These are phyloP conservation scores for Osedax fenrisi DNA, from an alignment of 2,888 invertebrate species.

Conservation along the genomic window DNA sequence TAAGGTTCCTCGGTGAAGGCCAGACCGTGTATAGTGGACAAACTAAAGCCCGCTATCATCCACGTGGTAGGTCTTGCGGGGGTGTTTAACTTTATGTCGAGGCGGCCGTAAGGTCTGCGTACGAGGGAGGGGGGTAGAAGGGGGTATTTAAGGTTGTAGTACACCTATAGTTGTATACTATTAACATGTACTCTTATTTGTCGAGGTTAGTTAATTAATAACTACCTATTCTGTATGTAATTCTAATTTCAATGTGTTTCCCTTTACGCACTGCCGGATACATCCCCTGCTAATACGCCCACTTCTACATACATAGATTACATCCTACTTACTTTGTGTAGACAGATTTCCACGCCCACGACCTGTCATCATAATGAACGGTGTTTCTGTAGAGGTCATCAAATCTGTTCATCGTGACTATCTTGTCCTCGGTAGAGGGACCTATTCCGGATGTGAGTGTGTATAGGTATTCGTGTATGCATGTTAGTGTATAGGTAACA, in stretches of 20 bases:
- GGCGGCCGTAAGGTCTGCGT: conserved; percentile 44
- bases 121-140: too few relatives aligned
- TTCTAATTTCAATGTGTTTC: too few relatives aligned
- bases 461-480: too few relatives aligned
- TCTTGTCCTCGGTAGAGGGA: background rate
- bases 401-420: background rate
- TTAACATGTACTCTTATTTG: too few relatives aligned
- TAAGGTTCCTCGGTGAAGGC: conserved; percentile 14
- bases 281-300: too few relatives aligned
- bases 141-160: too few relatives aligned
- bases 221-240: too few relatives aligned
- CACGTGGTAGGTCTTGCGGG: conserved; percentile 54
- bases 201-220: too few relatives aligned
- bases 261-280: too few relatives aligned
- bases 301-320: too few relatives aligned
- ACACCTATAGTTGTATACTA: too few relatives aligned
- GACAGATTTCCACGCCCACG: conserved; percentile 8
- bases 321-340: conserved; percentile 14
- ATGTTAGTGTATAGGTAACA: too few relatives aligned
- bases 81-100: conserved; percentile 45
- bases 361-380: conserved; percentile 1
- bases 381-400: background rate
- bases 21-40: conserved; percentile 10
- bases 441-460: background rate
- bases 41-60: conserved; percentile 78